Evolutionary conservation across 2,113 vertebrate species (phyloP).

Genomic region (Euleptes europaea): DNA sequence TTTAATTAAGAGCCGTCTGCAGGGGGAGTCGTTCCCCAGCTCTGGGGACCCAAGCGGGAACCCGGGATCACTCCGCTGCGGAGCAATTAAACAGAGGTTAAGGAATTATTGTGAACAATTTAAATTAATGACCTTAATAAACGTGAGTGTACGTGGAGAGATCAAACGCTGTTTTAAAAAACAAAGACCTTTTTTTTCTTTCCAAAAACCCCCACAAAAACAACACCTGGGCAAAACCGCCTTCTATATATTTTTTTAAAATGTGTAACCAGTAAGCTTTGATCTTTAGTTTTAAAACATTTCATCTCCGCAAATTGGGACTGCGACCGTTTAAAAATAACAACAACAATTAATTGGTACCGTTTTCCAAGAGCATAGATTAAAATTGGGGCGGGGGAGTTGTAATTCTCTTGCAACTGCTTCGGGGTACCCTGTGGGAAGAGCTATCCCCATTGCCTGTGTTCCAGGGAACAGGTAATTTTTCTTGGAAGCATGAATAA

Average conservation of each 20-base stretch:
- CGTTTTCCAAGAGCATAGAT: too few species aligned
- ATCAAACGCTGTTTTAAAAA: background rate
- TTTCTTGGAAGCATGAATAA: too few species aligned
- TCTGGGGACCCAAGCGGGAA: background rate
- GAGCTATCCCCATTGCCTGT: too few species aligned
- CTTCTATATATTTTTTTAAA: background rate
- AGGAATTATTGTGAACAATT: constrained; percentile 25
- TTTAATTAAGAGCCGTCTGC: background rate
- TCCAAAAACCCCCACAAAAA: background rate
- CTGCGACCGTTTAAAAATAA: background rate
- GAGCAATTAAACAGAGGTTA: constrained; percentile 25
- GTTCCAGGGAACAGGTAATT: too few species aligned
- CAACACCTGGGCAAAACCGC: background rate
- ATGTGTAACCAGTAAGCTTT: background rate
- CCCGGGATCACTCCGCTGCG: background rate
- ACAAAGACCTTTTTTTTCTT: background rate
- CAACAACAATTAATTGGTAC: background rate
- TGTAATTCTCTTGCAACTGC: too few species aligned
- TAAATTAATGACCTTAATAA: constrained; percentile 32
- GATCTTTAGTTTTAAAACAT: background rate
- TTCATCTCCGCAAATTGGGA: background rate
- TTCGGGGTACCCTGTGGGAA: too few species aligned
- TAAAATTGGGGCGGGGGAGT: too few species aligned
- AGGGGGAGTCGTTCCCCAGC: constrained; percentile 4
- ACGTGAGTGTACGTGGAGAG: constrained; percentile 5